A percentile compares a stretch with the other conserved stretches of the same genome.
Conservation (phyloP, 2,797 vertebrate species). For the Potorous gilbertii region DNA sequence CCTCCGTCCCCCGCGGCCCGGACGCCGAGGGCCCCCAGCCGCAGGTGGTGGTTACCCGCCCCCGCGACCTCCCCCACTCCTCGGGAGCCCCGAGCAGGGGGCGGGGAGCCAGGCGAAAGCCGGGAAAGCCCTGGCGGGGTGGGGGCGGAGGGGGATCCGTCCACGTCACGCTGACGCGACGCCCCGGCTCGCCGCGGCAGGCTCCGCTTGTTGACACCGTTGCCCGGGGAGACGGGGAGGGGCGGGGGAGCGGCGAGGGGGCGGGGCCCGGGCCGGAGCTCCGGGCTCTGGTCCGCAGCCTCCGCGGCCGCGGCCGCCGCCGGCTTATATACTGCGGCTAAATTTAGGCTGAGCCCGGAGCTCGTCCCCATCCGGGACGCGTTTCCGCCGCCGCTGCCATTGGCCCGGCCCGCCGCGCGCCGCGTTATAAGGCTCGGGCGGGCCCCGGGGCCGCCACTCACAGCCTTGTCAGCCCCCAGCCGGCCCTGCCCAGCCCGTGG, state of each 20-base stretch:
- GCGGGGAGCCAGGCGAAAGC: background rate
- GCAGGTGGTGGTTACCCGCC: background rate
- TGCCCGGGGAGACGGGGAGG: constrained; percentile 68
- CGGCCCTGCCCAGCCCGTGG: background rate
- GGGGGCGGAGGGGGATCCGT: constrained; percentile 51
- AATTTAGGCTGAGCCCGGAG: constrained; percentile 90
- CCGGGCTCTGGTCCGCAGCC: constrained; percentile 60
- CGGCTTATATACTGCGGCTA: constrained; percentile 95
- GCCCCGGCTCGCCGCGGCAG: constrained; percentile 44
- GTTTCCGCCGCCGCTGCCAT: constrained; percentile 93
- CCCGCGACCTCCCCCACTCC: background rate
- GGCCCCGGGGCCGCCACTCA: constrained; percentile 67
- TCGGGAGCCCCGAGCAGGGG: background rate
- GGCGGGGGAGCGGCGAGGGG: constrained; percentile 54
- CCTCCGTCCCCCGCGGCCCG: background rate
- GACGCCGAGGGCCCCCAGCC: background rate
- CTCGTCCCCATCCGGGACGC: constrained; percentile 91
- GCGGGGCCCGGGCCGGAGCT: constrained; percentile 38
- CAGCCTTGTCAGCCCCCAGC: constrained; percentile 61
- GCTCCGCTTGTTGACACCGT: constrained; percentile 78
- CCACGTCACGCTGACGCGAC: constrained; percentile 53
- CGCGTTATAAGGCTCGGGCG: constrained; percentile 79
- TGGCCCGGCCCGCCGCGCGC: constrained; percentile 84
- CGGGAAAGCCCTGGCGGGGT: background rate
- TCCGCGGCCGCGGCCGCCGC: constrained; percentile 74